phyloP scores from a whole-genome alignment of 2,888 invertebrate species.

The Drosophila silvestris region DNA sequence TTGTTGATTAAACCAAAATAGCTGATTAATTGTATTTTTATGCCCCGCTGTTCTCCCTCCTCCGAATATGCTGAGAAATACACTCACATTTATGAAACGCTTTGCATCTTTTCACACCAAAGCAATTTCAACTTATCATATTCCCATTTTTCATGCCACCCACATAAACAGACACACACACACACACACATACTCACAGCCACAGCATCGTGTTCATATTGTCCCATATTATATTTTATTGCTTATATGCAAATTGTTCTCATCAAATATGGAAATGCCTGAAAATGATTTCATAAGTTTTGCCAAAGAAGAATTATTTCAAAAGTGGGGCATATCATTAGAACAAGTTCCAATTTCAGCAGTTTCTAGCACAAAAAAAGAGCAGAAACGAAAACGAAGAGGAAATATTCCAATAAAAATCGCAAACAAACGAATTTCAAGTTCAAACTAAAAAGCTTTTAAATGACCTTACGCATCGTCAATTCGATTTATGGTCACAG shows the following conservation, averaged over 20 bases:
- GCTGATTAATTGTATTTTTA: conserved; percentile 9
- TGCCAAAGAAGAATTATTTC: conserved; percentile 34
- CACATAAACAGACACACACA: background rate
- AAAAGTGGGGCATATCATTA: conserved; percentile 31
- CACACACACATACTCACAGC: background rate
- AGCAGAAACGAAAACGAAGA: background rate
- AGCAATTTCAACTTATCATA: conserved; percentile 26
- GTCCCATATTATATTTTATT: conserved; percentile 28
- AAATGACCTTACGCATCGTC: conserved; percentile 68
- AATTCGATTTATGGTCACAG: conserved; percentile 64
- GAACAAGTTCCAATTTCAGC: conserved; percentile 28
- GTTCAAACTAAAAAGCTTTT: conserved; percentile 68
- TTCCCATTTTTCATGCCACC: background rate
- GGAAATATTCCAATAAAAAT: conserved; percentile 22
- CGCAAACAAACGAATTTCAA: conserved; percentile 55
- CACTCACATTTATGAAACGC: background rate
- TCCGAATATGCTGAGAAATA: conserved; percentile 11
- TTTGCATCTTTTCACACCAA: background rate
- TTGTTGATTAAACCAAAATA: conserved; percentile 23
- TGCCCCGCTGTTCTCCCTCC: background rate
- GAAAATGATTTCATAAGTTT: conserved; percentile 52
- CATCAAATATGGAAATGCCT: conserved; percentile 71
- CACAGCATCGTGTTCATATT: background rate
- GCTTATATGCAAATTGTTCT: conserved; percentile 59
- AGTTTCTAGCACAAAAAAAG: conserved; percentile 1